Base-by-base conservation (phyloP, 2,797 vertebrate genomes). In the Cichlasoma orientale region DNA sequence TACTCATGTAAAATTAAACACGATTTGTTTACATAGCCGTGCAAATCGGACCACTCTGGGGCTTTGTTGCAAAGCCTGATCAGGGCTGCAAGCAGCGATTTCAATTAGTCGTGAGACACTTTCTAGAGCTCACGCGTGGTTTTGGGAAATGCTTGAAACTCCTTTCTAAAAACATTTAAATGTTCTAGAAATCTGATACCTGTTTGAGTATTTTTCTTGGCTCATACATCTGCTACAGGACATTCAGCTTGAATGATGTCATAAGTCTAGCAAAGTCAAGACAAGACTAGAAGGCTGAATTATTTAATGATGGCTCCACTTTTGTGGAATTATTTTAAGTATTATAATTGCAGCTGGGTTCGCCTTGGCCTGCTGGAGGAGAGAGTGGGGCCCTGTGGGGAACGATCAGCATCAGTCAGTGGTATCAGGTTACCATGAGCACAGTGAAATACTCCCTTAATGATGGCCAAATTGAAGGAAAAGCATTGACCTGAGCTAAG, bases 301-400 rank as follows among this genome's bases (percentile, higher is more conserved):
- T 95, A 96, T 97, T 97, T 96, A 97, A 96, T 95, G 95, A 95
- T 91, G 92, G 94, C 95, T 96, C 96, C 96, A 97, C 95, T 97
- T 96, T 97, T 96, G 95, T 96, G 94, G 95, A 97, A 97, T 98
- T 98, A 97, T 97, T 97, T 96, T 96, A 98, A 97, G 96, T 96
- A 96, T 95, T 94, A 93, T 97, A 98, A 98, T 97, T 97, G 96
- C 94, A 94, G 93, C 92, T 89, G 93, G 92, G 94, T 95, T 96
- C 92, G 94, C 95, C 96, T 95, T 93, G 86, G 89, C 86, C 86
- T 86, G 88, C 75, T 80, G 85, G 68, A 31, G 77, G 82, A 83
- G 83, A 61, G 86, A 85, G 84, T 93, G 93, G 94, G 94, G 94
- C 96, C 96, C 96, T 96, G 93, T 95, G 93, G 96, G 96, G 96